These are phyloP conservation scores for Cyprinodon variegatus DNA, from an alignment of 2,113 vertebrate species.

Conservation along the genomic window DNA sequence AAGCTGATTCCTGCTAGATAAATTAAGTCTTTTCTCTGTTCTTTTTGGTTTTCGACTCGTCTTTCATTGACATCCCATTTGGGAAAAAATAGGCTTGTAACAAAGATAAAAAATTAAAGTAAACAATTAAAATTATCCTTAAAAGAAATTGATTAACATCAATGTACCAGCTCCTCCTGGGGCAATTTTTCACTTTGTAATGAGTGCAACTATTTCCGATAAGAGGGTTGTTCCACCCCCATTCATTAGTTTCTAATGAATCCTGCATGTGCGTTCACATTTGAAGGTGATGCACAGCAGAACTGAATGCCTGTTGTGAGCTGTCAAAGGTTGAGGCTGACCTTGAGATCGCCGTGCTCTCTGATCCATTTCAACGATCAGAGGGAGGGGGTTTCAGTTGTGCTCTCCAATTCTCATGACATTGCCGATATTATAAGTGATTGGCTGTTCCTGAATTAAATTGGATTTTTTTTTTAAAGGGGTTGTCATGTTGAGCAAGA, in stretches of 20 bases:
- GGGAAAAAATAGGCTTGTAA: too few species aligned
- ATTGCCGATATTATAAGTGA: background rate
- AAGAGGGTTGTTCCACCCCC: constrained; percentile 21
- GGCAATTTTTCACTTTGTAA: constrained; percentile 16
- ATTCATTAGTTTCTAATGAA: constrained; percentile 13
- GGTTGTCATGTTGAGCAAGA: background rate
- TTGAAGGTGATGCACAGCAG: constrained; percentile 16
- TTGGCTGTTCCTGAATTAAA: background rate
- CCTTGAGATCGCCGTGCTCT: constrained; percentile 24
- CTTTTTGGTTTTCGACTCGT: background rate
- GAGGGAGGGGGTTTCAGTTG: constrained; percentile 7
- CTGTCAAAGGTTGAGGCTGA: constrained; percentile 27
- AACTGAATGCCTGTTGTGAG: constrained; percentile 20
- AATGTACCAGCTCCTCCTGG: constrained; percentile 7
- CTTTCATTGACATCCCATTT: constrained; percentile 5
- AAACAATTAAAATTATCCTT: background rate
- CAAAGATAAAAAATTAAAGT: background rate
- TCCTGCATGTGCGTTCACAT: constrained; percentile 1
- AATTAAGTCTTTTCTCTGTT: constrained; percentile 8
- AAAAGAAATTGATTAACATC: background rate
- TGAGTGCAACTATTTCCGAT: constrained; percentile 8
- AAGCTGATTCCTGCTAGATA: constrained; percentile 30
- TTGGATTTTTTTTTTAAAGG: background rate
- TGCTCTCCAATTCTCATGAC: background rate
- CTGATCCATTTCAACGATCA: constrained; percentile 27